Conservation (phyloP, 2,113 vertebrate species). For the Triplophysa siluroides region DNA sequence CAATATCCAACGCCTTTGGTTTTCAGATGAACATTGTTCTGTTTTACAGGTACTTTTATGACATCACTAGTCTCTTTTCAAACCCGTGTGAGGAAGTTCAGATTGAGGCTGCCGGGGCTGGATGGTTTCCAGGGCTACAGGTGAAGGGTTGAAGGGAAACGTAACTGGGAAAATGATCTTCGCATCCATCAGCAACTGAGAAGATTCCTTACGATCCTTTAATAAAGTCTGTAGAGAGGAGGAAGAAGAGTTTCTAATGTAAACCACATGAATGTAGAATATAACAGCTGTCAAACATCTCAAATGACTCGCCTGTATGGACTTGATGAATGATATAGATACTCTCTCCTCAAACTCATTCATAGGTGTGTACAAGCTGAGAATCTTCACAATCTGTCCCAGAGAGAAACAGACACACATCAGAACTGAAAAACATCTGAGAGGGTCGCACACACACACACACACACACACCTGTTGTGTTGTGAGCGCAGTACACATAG, state of each 20-base stretch:
- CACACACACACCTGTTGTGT: conserved; percentile 81
- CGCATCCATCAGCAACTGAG: conserved; percentile 91
- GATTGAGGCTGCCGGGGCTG: conserved; percentile 90
- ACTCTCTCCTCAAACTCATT: conserved; percentile 98
- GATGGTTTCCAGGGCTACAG: conserved; percentile 90
- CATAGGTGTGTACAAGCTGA: conserved; percentile 95
- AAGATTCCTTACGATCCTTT: conserved; percentile 85
- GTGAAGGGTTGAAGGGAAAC: conserved; percentile 87
- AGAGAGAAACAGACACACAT: conserved; percentile 32
- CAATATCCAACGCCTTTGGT: not conserved
- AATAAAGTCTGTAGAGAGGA: conserved; percentile 77
- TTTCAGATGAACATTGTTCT: not conserved
- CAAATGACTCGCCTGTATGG: conserved; percentile 81
- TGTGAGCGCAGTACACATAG: conserved; percentile 88
- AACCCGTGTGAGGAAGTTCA: conserved; percentile 88
- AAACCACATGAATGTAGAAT: not conserved
- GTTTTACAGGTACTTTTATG: no score
- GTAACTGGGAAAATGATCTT: conserved; percentile 91
- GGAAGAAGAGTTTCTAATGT: not conserved
- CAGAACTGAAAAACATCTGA: not conserved
- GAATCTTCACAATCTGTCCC: conserved; percentile 90
- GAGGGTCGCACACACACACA: not conserved
- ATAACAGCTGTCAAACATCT: not conserved
- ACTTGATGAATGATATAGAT: conserved; percentile 85
- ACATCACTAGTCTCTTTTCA: conserved; percentile 52